Evolutionary conservation across 2,888 invertebrate species (phyloP).

Genomic region (Heliconius hortense): DNA sequence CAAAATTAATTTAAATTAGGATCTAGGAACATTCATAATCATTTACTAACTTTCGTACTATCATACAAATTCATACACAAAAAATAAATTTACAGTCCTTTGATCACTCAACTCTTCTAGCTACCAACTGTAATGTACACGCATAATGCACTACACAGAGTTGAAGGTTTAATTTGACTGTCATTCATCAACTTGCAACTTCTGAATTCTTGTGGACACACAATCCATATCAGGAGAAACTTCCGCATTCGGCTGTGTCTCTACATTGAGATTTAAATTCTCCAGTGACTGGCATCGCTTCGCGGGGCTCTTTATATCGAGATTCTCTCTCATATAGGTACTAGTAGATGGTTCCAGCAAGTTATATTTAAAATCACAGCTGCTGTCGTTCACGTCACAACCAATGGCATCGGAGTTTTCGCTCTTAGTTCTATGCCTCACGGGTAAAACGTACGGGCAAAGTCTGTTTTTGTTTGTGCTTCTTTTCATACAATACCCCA

Average conservation of each 20-base stretch:
- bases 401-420: slow-evolving; percentile 82
- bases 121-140: slow-evolving; percentile 52
- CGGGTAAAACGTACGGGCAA: slow-evolving; percentile 82
- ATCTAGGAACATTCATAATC: slow-evolving; percentile 69
- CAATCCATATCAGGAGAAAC: slow-evolving; percentile 82
- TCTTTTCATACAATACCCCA: slow-evolving; percentile 82
- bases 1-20: slow-evolving; percentile 58
- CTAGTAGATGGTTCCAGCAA: slow-evolving; percentile 73
- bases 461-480: slow-evolving; percentile 80
- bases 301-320: slow-evolving; percentile 64
- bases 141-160: slow-evolving; percentile 25
- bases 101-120: slow-evolving; percentile 54
- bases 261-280: slow-evolving; percentile 75
- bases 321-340: slow-evolving; percentile 52
- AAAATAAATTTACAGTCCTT: slow-evolving; percentile 63
- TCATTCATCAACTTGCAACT: slow-evolving; percentile 83
- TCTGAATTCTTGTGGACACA: slow-evolving; percentile 84
- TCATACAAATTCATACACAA: slow-evolving; percentile 67
- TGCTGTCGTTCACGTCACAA: slow-evolving; percentile 63
- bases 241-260: slow-evolving; percentile 61
- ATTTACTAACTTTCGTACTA: slow-evolving; percentile 55
- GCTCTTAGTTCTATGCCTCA: slow-evolving; percentile 83
- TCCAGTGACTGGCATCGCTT: slow-evolving; percentile 84
- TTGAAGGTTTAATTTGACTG: slow-evolving; percentile 44
- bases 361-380: slow-evolving; percentile 62